Evolutionary conservation across 1,140 invertebrate species (phyloP).

Genomic region (Cotesia vestalis): DNA sequence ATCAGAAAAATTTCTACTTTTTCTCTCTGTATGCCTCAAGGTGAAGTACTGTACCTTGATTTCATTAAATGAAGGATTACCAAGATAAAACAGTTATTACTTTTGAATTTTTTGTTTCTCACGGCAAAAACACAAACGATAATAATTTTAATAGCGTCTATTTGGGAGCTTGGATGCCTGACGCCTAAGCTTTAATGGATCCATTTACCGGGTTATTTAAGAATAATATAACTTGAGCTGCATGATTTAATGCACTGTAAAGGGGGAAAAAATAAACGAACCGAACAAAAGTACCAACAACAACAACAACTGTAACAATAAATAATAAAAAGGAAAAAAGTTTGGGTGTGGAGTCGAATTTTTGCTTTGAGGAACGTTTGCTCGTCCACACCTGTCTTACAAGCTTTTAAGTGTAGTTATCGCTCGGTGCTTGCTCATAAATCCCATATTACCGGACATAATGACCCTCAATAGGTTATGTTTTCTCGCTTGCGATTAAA

Average conservation of each 20-base stretch:
- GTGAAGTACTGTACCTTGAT: too few relatives aligned
- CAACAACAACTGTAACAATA: too few relatives aligned
- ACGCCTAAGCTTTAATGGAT: too few relatives aligned
- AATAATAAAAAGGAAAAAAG: neutral
- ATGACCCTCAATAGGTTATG: constrained; percentile 38
- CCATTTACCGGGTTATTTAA: constrained; percentile 13
- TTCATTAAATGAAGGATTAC: too few relatives aligned
- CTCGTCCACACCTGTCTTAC: constrained; percentile 31
- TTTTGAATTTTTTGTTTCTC: too few relatives aligned
- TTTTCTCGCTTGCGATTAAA: neutral
- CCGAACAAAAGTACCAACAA: neutral
- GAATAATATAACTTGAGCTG: constrained; percentile 18
- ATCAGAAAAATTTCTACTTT: too few relatives aligned
- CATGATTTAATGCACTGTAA: constrained; percentile 16
- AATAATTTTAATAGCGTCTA: too few relatives aligned
- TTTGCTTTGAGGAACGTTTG: constrained; percentile 2
- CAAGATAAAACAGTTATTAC: too few relatives aligned
- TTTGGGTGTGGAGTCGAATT: neutral
- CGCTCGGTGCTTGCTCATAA: constrained; percentile 35
- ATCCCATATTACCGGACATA: constrained; percentile 37
- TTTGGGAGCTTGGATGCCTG: too few relatives aligned
- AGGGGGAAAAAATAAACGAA: neutral
- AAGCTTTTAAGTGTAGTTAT: constrained; percentile 39
- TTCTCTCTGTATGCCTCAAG: too few relatives aligned
- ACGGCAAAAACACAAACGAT: too few relatives aligned